Conservation (phyloP, 2,888 invertebrate species). For the Luffia ferchaultella region DNA sequence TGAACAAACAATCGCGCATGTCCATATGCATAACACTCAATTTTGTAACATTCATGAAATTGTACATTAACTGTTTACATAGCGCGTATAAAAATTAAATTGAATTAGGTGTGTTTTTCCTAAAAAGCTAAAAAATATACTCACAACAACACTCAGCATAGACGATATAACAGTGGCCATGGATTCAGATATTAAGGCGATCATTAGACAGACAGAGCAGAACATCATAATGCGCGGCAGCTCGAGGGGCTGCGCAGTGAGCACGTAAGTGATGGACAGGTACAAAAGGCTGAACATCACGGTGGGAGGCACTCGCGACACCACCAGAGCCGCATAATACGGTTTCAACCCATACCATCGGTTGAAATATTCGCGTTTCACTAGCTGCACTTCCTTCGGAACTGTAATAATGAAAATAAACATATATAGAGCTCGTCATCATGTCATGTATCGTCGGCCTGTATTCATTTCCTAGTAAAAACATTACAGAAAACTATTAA, state of each 20-base stretch:
- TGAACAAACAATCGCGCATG: too few species aligned
- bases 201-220: conserved; percentile 72
- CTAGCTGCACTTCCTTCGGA: conserved; percentile 78
- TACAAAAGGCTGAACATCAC: conserved; percentile 74
- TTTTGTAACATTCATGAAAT: too few species aligned
- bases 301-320: conserved; percentile 77
- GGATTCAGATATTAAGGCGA: conserved; percentile 80
- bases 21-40: too few species aligned
- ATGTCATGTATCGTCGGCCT: too few species aligned
- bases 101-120: too few species aligned
- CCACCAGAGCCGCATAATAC: conserved; percentile 77
- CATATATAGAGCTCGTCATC: neutral
- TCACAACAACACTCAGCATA: conserved; percentile 77
- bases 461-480: conserved; percentile 4
- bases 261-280: conserved; percentile 73
- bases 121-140: conserved; percentile 41
- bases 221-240: conserved; percentile 72
- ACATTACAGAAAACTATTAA: too few species aligned
- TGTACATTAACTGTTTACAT: too few species aligned
- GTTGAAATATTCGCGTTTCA: conserved; percentile 86
- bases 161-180: conserved; percentile 80
- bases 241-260: conserved; percentile 82
- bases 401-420: conserved; percentile 62
- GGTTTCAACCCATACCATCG: conserved; percentile 84
- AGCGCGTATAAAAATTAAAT: too few species aligned